Evolutionary conservation across 1,140 invertebrate genomes (phyloP).

Genomic region (Pygmarrhopalites habei): DNA sequence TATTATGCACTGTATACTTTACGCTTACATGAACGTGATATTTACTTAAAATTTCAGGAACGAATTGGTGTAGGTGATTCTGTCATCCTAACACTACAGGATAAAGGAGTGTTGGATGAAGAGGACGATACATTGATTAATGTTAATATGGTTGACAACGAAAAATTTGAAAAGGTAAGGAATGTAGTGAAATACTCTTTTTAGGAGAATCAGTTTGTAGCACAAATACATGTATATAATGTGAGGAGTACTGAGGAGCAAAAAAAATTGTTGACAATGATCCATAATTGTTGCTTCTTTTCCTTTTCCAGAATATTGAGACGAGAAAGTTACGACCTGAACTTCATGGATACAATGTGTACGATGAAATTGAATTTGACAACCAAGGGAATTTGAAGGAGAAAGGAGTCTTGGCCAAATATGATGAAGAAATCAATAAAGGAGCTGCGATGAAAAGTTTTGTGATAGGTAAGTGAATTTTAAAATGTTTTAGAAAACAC

Average conservation of each 20-base stretch:
- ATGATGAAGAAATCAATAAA: conserved; percentile 85
- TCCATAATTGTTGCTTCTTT: too few species aligned
- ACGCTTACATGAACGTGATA: too few species aligned
- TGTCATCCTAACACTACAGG: conserved; percentile 87
- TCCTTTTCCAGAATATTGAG: conserved; percentile 61
- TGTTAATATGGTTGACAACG: conserved; percentile 91
- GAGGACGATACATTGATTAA: conserved; percentile 86
- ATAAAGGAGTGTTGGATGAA: conserved; percentile 82
- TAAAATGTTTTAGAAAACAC: not conserved
- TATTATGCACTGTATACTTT: too few species aligned
- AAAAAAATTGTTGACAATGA: too few species aligned
- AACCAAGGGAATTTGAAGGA: conserved; percentile 65
- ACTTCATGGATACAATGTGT: conserved; percentile 62
- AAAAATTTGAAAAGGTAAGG: conserved; percentile 71
- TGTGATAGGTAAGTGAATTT: conserved; percentile 55
- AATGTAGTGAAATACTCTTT: not conserved
- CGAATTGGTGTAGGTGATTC: conserved; percentile 74
- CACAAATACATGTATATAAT: too few species aligned
- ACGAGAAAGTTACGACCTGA: conserved; percentile 72
- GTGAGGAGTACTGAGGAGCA: too few species aligned
- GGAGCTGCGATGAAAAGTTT: conserved; percentile 72
- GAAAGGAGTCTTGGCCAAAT: conserved; percentile 74
- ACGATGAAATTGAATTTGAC: conserved; percentile 78
- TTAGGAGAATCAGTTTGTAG: too few species aligned
- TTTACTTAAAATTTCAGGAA: too few species aligned